Base-by-base conservation (phyloP, 2,888 invertebrate genomes). In the Cerastis leucographa region DNA sequence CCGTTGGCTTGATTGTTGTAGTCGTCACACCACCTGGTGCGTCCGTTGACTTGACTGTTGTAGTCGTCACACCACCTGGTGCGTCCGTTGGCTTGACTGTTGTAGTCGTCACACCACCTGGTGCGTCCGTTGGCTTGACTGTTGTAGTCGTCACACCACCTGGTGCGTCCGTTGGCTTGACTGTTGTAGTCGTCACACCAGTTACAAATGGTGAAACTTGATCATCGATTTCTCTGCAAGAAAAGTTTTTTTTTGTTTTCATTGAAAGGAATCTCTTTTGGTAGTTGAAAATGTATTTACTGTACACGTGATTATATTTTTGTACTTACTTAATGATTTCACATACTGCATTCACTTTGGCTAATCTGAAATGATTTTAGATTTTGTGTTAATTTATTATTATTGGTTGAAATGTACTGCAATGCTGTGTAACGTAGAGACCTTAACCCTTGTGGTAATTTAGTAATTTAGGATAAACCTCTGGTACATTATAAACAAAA, bases 251-350 rank as follows among this genome's bases (percentile, higher is more conserved):
- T 35, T 7, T 80, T 25, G 4, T 12, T 7, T 0, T 17, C 44
- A 9, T 80, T 25, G 4, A 35, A 12, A 12, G 1, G 2, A 14
- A 6, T 12, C 59, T 19, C 4, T 25, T 42, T 35, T n/a, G 9
- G 12, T 29, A 22, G 2, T 22, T 62, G 51, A 44, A 61, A 49
- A 40, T 44, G 22, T 29, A 29, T 51, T 25, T 29, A 29, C 19
- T n/a, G 1, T 61, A 49, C 29, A 29, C 17, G 12, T 51, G 17
- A 25, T 56, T 17, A 42, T n/a, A 25, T 42, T 67, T 8, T 51
- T 51, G n/a, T 25, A 84, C 81, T 81, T 69, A 81, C 81, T 0
- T n/a, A 12, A 80, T n/a, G 0, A 3, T 14, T 17, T 17, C 1
- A 51, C 81, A 81, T 29, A 51, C 0, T 1, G 0, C 2, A 8